Conservation (phyloP, 2,888 invertebrate genomes). For the Schizotus pectinicornis region DNA sequence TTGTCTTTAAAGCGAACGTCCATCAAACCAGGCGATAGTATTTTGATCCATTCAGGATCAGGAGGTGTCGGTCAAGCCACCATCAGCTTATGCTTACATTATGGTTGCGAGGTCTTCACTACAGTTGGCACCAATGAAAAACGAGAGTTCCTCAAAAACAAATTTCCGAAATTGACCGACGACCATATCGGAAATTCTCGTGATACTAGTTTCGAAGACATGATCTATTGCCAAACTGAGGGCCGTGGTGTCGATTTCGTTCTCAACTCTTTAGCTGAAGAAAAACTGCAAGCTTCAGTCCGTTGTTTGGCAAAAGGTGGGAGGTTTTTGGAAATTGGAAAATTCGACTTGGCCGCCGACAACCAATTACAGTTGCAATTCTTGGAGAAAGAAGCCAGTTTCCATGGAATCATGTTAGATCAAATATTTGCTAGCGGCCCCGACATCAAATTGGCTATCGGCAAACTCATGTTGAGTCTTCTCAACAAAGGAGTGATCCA, state of each 20-base stretch:
- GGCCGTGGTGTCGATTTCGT: slow-evolving; percentile 91
- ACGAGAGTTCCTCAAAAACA: slow-evolving; percentile 66
- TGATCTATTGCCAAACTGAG: slow-evolving; percentile 79
- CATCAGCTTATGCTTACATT: slow-evolving; percentile 70
- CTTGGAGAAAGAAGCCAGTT: slow-evolving; percentile 74
- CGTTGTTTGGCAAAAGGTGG: slow-evolving; percentile 56
- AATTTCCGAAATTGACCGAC: slow-evolving; percentile 58
- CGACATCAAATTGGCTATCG: not conserved
- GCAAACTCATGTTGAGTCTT: not conserved
- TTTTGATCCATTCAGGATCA: slow-evolving; percentile 66
- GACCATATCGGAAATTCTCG: slow-evolving; percentile 66
- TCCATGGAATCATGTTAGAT: slow-evolving; percentile 79
- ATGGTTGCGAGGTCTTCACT: slow-evolving; percentile 71
- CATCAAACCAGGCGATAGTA: slow-evolving; percentile 51
- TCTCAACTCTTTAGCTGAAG: slow-evolving; percentile 90
- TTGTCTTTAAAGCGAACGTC: slow-evolving; percentile 39
- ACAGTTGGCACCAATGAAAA: slow-evolving; percentile 74
- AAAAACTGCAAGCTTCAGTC: slow-evolving; percentile 67
- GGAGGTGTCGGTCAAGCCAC: slow-evolving; percentile 82
- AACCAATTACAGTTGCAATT: slow-evolving; percentile 66
- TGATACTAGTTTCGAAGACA: slow-evolving; percentile 84
- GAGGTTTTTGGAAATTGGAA: slow-evolving; percentile 70
- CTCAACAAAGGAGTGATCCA: slow-evolving; percentile 66
- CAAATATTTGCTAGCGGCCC: not conserved
- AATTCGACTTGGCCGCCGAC: slow-evolving; percentile 66